Percentiles rank a stretch among this genome's conserved stretches.
These are phyloP conservation scores for Formica selysi DNA, from an alignment of 1,140 invertebrate genomes.

Conservation along the genomic window DNA sequence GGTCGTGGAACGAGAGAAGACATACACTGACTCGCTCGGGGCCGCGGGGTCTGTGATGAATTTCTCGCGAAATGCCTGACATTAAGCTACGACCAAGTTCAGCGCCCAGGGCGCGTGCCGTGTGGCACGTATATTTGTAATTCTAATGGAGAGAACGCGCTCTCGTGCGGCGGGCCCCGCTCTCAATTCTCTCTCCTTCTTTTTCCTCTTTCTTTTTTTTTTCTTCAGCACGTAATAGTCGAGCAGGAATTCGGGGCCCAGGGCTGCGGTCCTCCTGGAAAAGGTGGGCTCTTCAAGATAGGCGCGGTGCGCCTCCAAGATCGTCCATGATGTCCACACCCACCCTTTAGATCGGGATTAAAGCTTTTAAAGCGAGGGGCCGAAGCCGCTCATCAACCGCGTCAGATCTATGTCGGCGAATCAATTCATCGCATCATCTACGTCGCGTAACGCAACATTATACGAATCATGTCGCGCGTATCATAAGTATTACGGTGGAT, in stretches of 20 bases:
- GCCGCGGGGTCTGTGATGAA: constrained; percentile 68
- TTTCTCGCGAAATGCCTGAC: constrained; percentile 76
- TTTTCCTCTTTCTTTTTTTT: not conserved
- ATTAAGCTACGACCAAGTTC: constrained; percentile 73
- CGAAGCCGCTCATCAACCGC: constrained; percentile 44
- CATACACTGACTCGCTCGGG: constrained; percentile 11
- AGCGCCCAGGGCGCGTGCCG: constrained; percentile 75
- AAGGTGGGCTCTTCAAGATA: constrained; percentile 44
- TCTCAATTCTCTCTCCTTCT: constrained; percentile 12
- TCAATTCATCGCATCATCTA: constrained; percentile 2
- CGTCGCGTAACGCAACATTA: constrained; percentile 60
- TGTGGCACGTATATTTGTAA: constrained; percentile 75
- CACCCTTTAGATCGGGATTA: constrained; percentile 44
- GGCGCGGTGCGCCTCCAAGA: constrained; percentile 35
- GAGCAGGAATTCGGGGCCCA: constrained; percentile 67
- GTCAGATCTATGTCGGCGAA: constrained; percentile 16
- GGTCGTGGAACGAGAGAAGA: constrained; percentile 39
- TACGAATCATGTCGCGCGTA: constrained; percentile 48
- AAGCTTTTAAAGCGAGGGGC: constrained; percentile 22
- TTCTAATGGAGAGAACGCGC: constrained; percentile 73
- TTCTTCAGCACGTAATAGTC: constrained; percentile 66
- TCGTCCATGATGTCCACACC: constrained; percentile 58
- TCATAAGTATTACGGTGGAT: constrained; percentile 53
- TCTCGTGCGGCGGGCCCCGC: constrained; percentile 49
- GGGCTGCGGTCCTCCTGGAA: constrained; percentile 65